Base-by-base conservation (phyloP, 2,888 invertebrate genomes). In the Saturnia pavonia region DNA sequence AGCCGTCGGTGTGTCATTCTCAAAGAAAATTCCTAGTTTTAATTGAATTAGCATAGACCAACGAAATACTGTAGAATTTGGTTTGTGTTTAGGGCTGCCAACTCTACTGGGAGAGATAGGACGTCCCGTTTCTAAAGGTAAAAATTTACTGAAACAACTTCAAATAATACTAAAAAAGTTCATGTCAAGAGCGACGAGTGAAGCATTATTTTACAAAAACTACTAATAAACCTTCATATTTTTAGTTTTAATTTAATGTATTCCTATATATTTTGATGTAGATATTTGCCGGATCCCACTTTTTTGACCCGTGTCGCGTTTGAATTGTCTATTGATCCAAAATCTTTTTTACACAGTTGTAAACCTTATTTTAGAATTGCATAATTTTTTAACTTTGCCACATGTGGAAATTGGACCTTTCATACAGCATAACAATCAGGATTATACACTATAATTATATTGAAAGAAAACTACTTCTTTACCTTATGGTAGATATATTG, bases 11-110 rank as follows among this genome's bases (percentile, higher is more conserved):
- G 48, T 48, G 51, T 48, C 63, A 48, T 68, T 71, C 34, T 42
- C 74, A 74, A 76, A 78, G 76, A 71, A 68, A 60, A 74, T 75
- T 75, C 72, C 80, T 74, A 78, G 78, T 85, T 84, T 84, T 85
- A 88, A 88, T 88, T 85, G 77, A 87, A 87, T 89, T 89, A 88
- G 83, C 88, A 87, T 82, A 75, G 74, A 42, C 76, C 74, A 75
- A 80, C 78, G 75, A 86, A 86, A 81, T 74, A 76, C 72, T 74
- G 76, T 75, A 72, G 72, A 75, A 51, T 65, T 65, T 67, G 27
- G 67, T 54, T 25, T 27, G 25, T 9, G 4, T 12, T 60, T 27
- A 60, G 57, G 57, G 57, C 25, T 60, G 25, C 57, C 57, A 60
- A 25, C 25, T 14, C 25, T 27, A 3, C 14, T 14, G 12, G 57